phyloP scores from a whole-genome alignment of 1,140 invertebrate genomes.

The Philopotamus ludificatus region DNA sequence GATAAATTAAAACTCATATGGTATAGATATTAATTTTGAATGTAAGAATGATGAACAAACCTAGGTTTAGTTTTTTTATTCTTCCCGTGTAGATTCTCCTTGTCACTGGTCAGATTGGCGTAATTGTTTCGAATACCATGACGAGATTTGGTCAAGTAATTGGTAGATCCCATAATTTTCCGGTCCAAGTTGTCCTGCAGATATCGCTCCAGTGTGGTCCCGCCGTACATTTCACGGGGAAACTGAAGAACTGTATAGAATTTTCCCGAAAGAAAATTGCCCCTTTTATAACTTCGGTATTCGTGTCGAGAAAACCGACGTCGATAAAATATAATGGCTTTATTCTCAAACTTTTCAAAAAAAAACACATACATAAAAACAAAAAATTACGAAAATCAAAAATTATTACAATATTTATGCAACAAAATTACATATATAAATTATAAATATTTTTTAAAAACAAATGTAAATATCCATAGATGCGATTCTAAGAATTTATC shows the following conservation, averaged over 20 bases:
- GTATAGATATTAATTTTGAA: too few species aligned
- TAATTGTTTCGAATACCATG: slow-evolving; percentile 20
- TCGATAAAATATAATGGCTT: not conserved
- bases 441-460: too few species aligned
- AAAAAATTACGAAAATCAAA: too few species aligned
- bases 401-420: too few species aligned
- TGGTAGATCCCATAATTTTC: slow-evolving; percentile 33
- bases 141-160: slow-evolving; percentile 34
- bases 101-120: slow-evolving; percentile 20
- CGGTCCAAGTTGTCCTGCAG: slow-evolving; percentile 15
- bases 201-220: slow-evolving; percentile 36
- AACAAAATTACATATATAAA: too few species aligned
- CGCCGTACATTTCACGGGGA: slow-evolving; percentile 28
- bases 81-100: slow-evolving; percentile 33
- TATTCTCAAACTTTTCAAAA: not conserved
- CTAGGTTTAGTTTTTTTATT: slow-evolving; percentile 37
- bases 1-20: too few species aligned
- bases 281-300: slow-evolving; percentile 40
- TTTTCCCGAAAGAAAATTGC: not conserved
- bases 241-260: slow-evolving; percentile 17
- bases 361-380: too few species aligned
- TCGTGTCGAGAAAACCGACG: slow-evolving; percentile 19
- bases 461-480: too few species aligned
- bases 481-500: not conserved
- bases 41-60: slow-evolving; percentile 9